These are phyloP conservation scores for Ectemnius lituratus DNA, from an alignment of 2,888 invertebrate species.

Conservation along the genomic window DNA sequence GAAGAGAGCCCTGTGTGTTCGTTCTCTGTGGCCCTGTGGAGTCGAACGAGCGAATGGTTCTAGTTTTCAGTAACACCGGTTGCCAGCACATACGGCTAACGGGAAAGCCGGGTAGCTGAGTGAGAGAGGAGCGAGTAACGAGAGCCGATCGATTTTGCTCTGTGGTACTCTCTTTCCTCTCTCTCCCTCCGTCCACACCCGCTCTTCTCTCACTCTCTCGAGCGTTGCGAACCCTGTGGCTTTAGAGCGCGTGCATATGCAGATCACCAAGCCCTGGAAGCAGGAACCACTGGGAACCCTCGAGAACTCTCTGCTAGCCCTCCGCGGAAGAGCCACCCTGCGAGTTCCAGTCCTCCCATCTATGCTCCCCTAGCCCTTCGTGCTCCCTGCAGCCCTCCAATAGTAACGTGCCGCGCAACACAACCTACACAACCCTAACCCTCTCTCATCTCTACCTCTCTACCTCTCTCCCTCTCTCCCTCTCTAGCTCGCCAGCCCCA, in stretches of 20 bases:
- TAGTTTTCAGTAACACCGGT: conserved; percentile 46
- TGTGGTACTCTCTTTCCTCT: conserved; percentile 6
- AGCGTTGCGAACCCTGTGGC: too few species aligned
- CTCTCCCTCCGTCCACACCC: not conserved
- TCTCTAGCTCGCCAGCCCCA: not conserved
- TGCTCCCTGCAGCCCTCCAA: conserved; percentile 35
- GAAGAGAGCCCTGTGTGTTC: conserved; percentile 18
- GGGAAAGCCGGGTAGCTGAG: conserved; percentile 11
- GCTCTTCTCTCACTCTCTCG: not conserved
- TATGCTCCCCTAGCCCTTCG: conserved; percentile 3
- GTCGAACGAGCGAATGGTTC: conserved; percentile 18
- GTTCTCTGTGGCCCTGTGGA: not conserved
- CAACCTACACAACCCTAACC: conserved; percentile 30
- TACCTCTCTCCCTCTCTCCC: conserved; percentile 2
- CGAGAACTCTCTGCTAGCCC: conserved; percentile 25
- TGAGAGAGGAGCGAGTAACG: conserved; percentile 13
- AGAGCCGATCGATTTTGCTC: conserved; percentile 40
- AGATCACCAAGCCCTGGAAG: not conserved
- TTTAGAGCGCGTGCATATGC: conserved; percentile 18
- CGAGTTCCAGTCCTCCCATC: not conserved
- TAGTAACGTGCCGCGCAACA: conserved; percentile 52
- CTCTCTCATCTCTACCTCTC: conserved; percentile 22
- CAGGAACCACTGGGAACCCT: conserved; percentile 32
- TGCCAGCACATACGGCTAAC: conserved; percentile 10
- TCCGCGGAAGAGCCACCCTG: conserved; percentile 21